Evolutionary conservation across 2,113 vertebrate genomes (phyloP), one percentile per base, ranked within the genome.

Genomic region (Chloropsis cyanopogon): DNA sequence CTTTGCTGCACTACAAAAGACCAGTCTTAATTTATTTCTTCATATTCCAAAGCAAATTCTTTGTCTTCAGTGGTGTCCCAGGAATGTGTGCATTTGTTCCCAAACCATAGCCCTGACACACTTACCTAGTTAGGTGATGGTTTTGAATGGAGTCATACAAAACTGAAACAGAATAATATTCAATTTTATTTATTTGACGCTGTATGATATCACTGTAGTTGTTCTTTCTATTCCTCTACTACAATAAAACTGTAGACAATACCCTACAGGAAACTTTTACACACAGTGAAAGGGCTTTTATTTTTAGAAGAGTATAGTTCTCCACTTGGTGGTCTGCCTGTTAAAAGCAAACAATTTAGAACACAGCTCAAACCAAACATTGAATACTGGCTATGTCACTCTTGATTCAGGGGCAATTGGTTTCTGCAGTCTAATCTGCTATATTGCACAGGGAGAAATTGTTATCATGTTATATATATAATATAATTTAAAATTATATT

Each of bases 221-320:
- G 64, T 84, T 88, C 96, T 86, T 66, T 86, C 81, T 81, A 3
- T 96, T 89, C 53, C 80, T 93, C 54, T 86, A 37, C 54, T 61
- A 86, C 95, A 97, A 96, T 95, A 97, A 97, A 96, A 86, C 85
- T 91, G 86, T 93, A 96, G 93, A 97, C 91, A 95, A 77, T 96
- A 53, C 90, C 82, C 96, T 96, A 76, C 91, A 71, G 76, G 96
- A 94, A 95, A 63, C 70, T 92, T 97, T 97, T 95, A 91, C 96
- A 47, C 88, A 68, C 59, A 72, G 71, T 72, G 87, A 75, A 95
- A 94, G 69, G 80, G 50, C 81, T 96, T 96, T 97, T 97, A 97
- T 97, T 95, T 75, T 92, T 88, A 92, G 80, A 92, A 96, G 63
- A 70, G 39, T 70, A n/a, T 72, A 61, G 39, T 54, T 94, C 54